Percentiles rank a stretch among this genome's conserved stretches.
Conservation (phyloP, 2,888 invertebrate species). For the Pseudococcus jackbeardsleyi region DNA sequence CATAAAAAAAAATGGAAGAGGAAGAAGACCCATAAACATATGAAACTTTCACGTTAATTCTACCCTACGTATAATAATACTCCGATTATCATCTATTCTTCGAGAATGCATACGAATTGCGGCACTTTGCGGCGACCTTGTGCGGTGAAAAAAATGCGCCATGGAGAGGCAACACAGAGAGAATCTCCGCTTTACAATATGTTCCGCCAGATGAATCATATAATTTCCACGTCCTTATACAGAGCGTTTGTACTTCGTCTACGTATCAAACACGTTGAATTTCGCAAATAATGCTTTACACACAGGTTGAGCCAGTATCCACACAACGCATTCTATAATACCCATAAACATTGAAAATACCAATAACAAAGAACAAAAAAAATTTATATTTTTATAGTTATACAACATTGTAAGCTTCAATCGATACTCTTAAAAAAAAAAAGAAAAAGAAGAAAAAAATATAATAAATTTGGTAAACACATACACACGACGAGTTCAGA, state of each 20-base stretch:
- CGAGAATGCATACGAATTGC: slow-evolving; percentile 17
- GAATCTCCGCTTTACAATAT: slow-evolving; percentile 39
- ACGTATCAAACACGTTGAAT: background rate
- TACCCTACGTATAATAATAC: slow-evolving; percentile 16
- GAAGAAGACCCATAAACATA: background rate
- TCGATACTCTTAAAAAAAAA: slow-evolving; percentile 12
- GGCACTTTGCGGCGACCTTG: slow-evolving; percentile 13
- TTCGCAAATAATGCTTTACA: slow-evolving; percentile 7
- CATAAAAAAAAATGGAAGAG: background rate
- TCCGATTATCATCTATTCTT: background rate
- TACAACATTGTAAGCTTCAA: slow-evolving; percentile 43
- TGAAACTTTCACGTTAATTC: slow-evolving; percentile 32
- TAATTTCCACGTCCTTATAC: slow-evolving; percentile 51
- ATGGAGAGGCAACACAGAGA: slow-evolving; percentile 1
- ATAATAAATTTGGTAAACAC: slow-evolving; percentile 40
- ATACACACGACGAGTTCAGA: background rate
- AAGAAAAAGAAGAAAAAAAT: background rate
- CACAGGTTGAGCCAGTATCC: background rate
- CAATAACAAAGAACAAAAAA: slow-evolving; percentile 45
- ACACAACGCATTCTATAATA: background rate
- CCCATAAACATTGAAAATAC: background rate
- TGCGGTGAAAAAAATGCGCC: slow-evolving; percentile 22
- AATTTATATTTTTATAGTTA: slow-evolving; percentile 1
- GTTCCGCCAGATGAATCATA: slow-evolving; percentile 54
- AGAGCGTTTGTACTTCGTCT: background rate